Percentiles rank a stretch among this genome's conserved stretches.
phyloP scores from a whole-genome alignment of 2,797 vertebrate genomes.

The Parauchenoglanis punctatus region DNA sequence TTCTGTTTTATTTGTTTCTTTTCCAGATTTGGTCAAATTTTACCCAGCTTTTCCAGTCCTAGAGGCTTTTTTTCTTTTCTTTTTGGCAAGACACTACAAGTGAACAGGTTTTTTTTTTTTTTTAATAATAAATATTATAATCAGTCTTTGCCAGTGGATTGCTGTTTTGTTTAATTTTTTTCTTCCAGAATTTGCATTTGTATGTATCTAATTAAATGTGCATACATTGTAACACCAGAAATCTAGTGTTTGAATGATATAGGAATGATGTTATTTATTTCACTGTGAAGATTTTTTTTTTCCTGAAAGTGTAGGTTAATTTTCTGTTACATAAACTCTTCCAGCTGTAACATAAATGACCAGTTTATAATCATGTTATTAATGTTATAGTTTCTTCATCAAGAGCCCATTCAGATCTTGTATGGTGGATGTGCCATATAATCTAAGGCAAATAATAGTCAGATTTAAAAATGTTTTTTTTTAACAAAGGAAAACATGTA shows the following conservation, averaged over 20 bases:
- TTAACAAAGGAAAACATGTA: not conserved
- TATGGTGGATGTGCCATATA: not conserved
- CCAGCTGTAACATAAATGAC: not conserved
- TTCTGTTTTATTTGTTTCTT: slow-evolving; percentile 39
- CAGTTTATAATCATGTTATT: not conserved
- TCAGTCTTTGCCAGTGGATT: not conserved
- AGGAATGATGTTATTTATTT: not conserved
- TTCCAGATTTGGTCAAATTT: slow-evolving; percentile 3
- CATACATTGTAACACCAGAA: not conserved
- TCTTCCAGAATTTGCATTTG: not conserved
- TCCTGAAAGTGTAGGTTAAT: not conserved
- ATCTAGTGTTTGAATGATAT: not conserved
- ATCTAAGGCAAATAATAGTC: not conserved
- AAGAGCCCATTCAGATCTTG: not conserved
- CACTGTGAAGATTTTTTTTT: not conserved
- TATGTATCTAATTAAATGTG: not conserved
- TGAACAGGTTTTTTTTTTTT: not conserved
- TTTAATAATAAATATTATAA: not conserved
- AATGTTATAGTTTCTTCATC: not conserved
- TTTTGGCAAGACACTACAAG: not conserved
- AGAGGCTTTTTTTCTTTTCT: not conserved
- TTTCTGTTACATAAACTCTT: not conserved
- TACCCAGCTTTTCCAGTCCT: slow-evolving; percentile 5
- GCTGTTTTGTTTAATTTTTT: not conserved
- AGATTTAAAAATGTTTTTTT: not conserved